These are phyloP conservation scores for Otus sunia DNA, from an alignment of 2,113 vertebrate species.

Conservation along the genomic window DNA sequence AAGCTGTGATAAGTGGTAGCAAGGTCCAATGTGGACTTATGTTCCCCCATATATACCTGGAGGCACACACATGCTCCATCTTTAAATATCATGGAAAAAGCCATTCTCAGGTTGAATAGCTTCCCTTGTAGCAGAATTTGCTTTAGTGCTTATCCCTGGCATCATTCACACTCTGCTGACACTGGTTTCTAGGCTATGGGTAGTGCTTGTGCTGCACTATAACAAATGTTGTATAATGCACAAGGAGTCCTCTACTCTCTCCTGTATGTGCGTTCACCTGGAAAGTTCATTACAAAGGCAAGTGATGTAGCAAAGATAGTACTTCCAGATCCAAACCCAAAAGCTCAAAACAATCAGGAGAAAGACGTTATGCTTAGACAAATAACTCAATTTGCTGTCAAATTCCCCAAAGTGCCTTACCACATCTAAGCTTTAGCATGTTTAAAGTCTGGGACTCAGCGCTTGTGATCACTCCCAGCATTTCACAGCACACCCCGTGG, in stretches of 20 bases:
- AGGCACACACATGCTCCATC: background rate
- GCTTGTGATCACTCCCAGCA: background rate
- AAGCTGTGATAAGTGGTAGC: background rate
- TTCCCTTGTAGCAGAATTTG: conserved; percentile 13
- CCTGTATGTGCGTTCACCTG: background rate
- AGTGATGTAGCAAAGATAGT: background rate
- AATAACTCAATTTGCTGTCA: background rate
- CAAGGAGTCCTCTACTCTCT: background rate
- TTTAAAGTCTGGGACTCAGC: background rate
- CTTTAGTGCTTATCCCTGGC: background rate
- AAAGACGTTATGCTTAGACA: background rate
- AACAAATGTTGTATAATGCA: background rate
- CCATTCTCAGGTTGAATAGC: background rate
- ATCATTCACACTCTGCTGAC: conserved; percentile 26
- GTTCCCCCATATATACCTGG: background rate
- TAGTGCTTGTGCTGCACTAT: background rate
- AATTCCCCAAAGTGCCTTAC: background rate
- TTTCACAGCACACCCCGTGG: background rate
- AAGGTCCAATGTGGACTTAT: background rate
- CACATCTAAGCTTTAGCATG: background rate
- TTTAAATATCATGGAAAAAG: background rate
- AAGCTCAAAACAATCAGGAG: background rate
- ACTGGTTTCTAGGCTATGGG: background rate
- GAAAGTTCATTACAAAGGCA: conserved; percentile 43
- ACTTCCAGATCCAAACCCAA: background rate